Evolutionary conservation across 2,888 invertebrate genomes (phyloP), one percentile per base, ranked within the genome.

Genomic region (Amiota minor): DNA sequence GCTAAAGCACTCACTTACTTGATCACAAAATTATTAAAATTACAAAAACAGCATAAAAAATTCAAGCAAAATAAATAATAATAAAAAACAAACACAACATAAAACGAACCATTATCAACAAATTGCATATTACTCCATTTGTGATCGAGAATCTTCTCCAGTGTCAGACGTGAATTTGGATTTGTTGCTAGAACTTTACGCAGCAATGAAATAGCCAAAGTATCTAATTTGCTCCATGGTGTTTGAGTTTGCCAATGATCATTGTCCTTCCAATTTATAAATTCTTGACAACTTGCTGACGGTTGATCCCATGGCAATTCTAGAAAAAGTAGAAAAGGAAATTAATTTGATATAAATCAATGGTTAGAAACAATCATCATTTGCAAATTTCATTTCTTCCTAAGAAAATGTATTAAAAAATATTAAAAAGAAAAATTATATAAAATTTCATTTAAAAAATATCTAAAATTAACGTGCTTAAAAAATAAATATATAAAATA

Each of bases 271-370:
- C 96, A 98, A 75, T 92, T 92, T 65, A 91, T 89, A 90, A 93
- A 98, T 85, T 97, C 96, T 75, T 89, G 86, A 87, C 95, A 96
- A 23, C 91, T 91, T 67, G 89, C 87, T 74, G 92, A 91, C 9
- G 98, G 95, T 87, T 95, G 94, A 91, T 97, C 96, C 99, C 99
- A 99, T 62, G 99, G 98, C 83, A 99, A 90, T 91, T 98, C 98
- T 97, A 90, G 35, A 35, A 1, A 18, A 89, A 73, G 73, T 70
- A 35, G 18, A 77, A 62, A 70, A 16, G 74, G 49, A 71, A 14
- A 65, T 12, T 50, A 12, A 23, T 47, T 20, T 69, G 56, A 14
- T 23, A 35, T 35, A 35, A 35, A 6, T 35, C 6, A 4, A 35
- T 72, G 49, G 16, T 50, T 20, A 74, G 16, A 49, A 68, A 49